These are phyloP conservation scores for Oncorhynchus kisutch DNA, from an alignment of 2,113 vertebrate species.

Conservation along the genomic window DNA sequence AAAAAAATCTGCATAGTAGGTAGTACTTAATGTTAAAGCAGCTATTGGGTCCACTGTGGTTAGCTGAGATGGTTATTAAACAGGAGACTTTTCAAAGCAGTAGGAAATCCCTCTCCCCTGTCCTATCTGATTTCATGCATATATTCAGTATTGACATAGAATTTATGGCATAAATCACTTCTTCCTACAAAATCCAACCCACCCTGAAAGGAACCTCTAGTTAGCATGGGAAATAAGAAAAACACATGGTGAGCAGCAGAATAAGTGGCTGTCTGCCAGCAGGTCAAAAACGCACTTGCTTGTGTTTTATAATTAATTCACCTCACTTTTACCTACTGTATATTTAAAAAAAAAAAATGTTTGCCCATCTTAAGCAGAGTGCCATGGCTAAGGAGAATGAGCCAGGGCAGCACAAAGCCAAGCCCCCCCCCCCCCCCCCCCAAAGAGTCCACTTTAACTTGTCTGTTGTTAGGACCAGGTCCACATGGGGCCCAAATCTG, in stretches of 20 bases:
- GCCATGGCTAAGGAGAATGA: constrained; percentile 74
- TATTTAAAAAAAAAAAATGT: constrained; percentile 43
- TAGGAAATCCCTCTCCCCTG: constrained; percentile 53
- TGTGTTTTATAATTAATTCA: constrained; percentile 54
- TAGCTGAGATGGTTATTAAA: constrained; percentile 48
- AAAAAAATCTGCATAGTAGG: constrained; percentile 20
- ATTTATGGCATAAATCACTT: constrained; percentile 53
- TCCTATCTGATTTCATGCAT: constrained; percentile 51
- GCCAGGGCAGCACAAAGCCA: constrained; percentile 76
- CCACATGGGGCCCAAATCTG: constrained; percentile 78
- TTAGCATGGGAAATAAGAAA: constrained; percentile 42
- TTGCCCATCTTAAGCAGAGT: constrained; percentile 66
- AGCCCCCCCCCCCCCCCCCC: no score
- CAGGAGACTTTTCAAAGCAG: constrained; percentile 49
- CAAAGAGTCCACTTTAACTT: constrained; percentile 70
- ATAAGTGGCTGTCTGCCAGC: constrained; percentile 35
- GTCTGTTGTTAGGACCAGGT: constrained; percentile 75
- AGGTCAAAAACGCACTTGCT: constrained; percentile 29
- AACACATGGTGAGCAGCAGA: constrained; percentile 26
- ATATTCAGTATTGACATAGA: constrained; percentile 57
- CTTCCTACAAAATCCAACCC: constrained; percentile 50
- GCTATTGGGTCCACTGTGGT: constrained; percentile 32
- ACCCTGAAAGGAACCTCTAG: constrained; percentile 37
- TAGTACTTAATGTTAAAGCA: constrained; percentile 21
- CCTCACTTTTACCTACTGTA: constrained; percentile 52